A percentile compares a stretch with the other conserved stretches of the same genome.
phyloP scores from a whole-genome alignment of 2,888 invertebrate species.

The Cactoblastis cactorum region DNA sequence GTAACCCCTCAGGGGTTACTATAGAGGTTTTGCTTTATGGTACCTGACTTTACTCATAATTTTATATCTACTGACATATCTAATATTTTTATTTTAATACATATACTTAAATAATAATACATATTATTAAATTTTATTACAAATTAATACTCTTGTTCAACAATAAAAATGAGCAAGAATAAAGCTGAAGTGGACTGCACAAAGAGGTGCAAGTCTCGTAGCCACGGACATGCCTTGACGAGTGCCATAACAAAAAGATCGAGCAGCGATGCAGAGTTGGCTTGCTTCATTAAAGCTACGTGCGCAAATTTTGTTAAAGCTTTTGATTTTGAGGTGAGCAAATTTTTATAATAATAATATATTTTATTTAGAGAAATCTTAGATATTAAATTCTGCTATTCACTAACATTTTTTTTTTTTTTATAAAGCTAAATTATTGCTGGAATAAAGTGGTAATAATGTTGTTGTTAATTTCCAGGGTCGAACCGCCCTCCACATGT shows the following conservation, averaged over 20 bases:
- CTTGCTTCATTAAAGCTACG: conserved; percentile 76
- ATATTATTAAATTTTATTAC: not conserved
- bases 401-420: no score
- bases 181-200: conserved; percentile 78
- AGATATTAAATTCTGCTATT: no score
- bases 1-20: conserved; percentile 61
- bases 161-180: conserved; percentile 61
- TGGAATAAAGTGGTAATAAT: no score
- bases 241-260: conserved; percentile 83
- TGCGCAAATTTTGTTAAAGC: conserved; percentile 81
- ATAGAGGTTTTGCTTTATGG: conserved; percentile 34
- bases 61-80: conserved; percentile 27
- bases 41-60: conserved; percentile 37
- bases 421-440: no score
- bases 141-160: no score
- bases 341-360: not conserved
- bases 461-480: conserved; percentile 71
- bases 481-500: conserved; percentile 88
- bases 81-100: not conserved
- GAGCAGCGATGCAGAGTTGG: conserved; percentile 78
- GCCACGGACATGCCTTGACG: conserved; percentile 80
- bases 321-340: conserved; percentile 77
- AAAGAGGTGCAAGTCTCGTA: conserved; percentile 75
- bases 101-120: not conserved
- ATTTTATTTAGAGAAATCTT: not conserved